Conservation (phyloP, 1,140 invertebrate genomes). For the Rhagoletis pomonella region DNA sequence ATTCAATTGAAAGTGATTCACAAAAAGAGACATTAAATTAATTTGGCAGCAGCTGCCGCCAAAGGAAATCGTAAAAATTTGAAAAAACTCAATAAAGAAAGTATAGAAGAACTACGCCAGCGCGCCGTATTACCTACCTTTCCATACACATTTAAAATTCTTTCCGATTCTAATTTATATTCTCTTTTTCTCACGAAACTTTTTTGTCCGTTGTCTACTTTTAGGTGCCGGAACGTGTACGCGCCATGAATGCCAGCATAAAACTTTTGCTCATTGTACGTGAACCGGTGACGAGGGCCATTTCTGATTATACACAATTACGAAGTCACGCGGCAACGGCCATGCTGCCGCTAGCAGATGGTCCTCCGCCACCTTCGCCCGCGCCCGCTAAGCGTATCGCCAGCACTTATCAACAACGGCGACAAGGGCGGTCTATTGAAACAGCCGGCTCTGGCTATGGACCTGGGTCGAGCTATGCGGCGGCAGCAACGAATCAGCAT, state of each 20-base stretch:
- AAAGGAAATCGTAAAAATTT: not conserved
- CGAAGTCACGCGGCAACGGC: slow-evolving; percentile 84
- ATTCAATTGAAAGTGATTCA: not conserved
- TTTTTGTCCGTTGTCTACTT: slow-evolving; percentile 53
- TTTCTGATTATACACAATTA: slow-evolving; percentile 96
- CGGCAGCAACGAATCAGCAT: slow-evolving; percentile 9
- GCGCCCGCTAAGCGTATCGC: slow-evolving; percentile 8
- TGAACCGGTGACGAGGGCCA: slow-evolving; percentile 95
- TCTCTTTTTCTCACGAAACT: not conserved
- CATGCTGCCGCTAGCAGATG: slow-evolving; percentile 74
- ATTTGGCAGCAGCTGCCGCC: not conserved
- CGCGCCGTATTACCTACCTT: not conserved
- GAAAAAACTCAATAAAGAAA: slow-evolving; percentile 8
- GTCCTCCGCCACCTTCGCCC: not conserved
- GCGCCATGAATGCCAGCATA: slow-evolving; percentile 94
- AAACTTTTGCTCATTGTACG: slow-evolving; percentile 95
- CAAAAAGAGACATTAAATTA: not conserved
- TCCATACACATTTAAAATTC: not conserved
- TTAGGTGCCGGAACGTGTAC: slow-evolving; percentile 89
- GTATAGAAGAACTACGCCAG: no score
- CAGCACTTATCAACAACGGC: slow-evolving; percentile 34
- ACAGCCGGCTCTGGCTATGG: slow-evolving; percentile 32
- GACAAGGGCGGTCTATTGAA: not conserved
- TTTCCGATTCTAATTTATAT: slow-evolving; percentile 30
- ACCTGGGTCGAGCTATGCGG: not conserved